Evolutionary conservation across 2,888 invertebrate genomes (phyloP), one percentile per base, ranked within the genome.

Genomic region (Phalangium opilio): DNA sequence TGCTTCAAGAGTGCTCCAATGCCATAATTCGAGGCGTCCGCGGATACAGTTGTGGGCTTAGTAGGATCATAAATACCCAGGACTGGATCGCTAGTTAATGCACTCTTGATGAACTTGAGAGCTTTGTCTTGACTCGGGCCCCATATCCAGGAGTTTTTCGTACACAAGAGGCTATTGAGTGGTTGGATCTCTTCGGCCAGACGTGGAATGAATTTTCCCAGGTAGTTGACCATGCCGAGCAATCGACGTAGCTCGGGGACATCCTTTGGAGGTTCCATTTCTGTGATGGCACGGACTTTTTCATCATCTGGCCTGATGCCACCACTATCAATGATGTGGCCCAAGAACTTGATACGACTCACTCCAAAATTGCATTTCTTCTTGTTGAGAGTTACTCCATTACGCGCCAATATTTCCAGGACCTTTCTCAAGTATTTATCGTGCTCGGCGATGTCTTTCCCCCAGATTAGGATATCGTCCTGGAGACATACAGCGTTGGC

Each of bases 1-100:
- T 15, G 17, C 17, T 59, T 38, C 2, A 64, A 48, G 1, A 56
- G 59, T 3, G 59, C 60, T 2, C 63, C 64, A 15, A 64, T 21
- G 3, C 62, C 64, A 39, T 57, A 58, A 4, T 54, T 52, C 4
- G 61, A 61, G 1, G 62, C 43, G 35, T 43, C 34, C 5, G 34
- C 43, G 3, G 43, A 18, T 43, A 43, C 17, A 11, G 18, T 34
- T 5, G 34, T 18, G 7, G n/a, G 18, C 18, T 33, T 43, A 17
- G 17, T 20, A 12, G 42, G 42, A 17, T 42, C 32, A 10, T 32
- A 42, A 27, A 42, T 32, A 3, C 14, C 18, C 12, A 43, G 18
- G 17, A 43, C 34, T 33, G 43, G 43, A n/a, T 43, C 18, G n/a
- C 18, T 34, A 2, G 43, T 12, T 18, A 43, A 17, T 2, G 35